Percentiles rank a stretch among this genome's conserved stretches.
phyloP scores from a whole-genome alignment of 2,888 invertebrate genomes.

The Pyrochroa serraticornis region DNA sequence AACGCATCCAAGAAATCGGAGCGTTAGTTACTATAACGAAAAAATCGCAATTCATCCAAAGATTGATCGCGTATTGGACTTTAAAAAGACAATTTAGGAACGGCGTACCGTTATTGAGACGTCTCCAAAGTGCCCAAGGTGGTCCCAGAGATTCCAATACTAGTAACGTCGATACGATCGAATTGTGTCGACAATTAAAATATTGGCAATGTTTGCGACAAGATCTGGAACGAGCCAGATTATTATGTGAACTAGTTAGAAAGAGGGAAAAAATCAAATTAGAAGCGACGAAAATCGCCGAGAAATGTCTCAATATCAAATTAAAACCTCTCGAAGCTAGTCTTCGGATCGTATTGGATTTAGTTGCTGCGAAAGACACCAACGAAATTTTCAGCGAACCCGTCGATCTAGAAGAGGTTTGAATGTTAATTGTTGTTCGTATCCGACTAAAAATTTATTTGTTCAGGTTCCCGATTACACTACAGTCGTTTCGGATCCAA shows the following conservation, averaged over 20 bases:
- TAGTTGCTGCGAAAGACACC: slow-evolving; percentile 79
- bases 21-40: slow-evolving; percentile 74
- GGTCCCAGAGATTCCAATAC: slow-evolving; percentile 50
- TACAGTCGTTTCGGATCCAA: slow-evolving; percentile 81
- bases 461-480: slow-evolving; percentile 85
- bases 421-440: too few species aligned
- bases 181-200: slow-evolving; percentile 84
- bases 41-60: slow-evolving; percentile 83
- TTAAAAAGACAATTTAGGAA: slow-evolving; percentile 92
- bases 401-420: slow-evolving; percentile 84
- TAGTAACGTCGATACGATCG: slow-evolving; percentile 66
- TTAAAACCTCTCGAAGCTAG: slow-evolving; percentile 83
- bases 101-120: slow-evolving; percentile 90
- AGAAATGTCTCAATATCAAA: slow-evolving; percentile 80
- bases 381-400: slow-evolving; percentile 92
- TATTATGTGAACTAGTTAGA: slow-evolving; percentile 92
- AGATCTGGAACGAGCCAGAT: slow-evolving; percentile 86
- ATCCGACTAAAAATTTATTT: not conserved
- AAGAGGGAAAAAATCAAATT: slow-evolving; percentile 95
- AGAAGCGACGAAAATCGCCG: slow-evolving; percentile 79
- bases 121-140: slow-evolving; percentile 70
- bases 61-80: slow-evolving; percentile 96
- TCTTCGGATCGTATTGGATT: slow-evolving; percentile 76
- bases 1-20: slow-evolving; percentile 86
- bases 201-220: slow-evolving; percentile 94